These are phyloP conservation scores for Herpailurus yagouaroundi DNA, from an alignment of 2,113 vertebrate species.

Conservation along the genomic window DNA sequence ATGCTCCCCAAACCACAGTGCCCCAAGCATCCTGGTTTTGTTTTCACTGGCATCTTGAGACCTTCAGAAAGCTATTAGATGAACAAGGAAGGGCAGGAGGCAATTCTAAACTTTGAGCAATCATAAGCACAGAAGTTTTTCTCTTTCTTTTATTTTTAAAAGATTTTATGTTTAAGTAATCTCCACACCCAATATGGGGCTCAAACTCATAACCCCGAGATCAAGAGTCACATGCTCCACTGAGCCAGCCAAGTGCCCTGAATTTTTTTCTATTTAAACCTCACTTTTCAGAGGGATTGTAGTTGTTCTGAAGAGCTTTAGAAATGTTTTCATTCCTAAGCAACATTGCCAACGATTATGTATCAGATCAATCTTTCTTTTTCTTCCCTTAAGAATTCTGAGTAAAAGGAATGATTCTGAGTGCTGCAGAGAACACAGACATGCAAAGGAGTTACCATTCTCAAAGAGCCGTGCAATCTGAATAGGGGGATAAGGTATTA, in stretches of 20 bases:
- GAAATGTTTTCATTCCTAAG: neutral
- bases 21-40: neutral
- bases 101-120: neutral
- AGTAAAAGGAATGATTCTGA: neutral
- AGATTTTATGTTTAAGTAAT: too few relatives aligned
- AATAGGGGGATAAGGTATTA: neutral
- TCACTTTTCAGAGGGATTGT: neutral
- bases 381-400: neutral
- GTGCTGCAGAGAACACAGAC: neutral
- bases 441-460: neutral
- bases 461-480: neutral
- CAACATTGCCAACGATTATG: neutral
- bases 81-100: neutral
- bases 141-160: neutral
- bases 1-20: neutral
- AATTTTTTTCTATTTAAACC: neutral
- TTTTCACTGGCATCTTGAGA: neutral
- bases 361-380: neutral
- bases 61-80: neutral
- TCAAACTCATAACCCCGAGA: too few relatives aligned
- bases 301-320: neutral
- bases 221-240: too few relatives aligned
- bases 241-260: too few relatives aligned
- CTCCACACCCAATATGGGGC: too few relatives aligned
- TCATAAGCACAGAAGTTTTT: neutral